Conservation (phyloP, 2,797 vertebrate species). For the Brotula barbata region DNA sequence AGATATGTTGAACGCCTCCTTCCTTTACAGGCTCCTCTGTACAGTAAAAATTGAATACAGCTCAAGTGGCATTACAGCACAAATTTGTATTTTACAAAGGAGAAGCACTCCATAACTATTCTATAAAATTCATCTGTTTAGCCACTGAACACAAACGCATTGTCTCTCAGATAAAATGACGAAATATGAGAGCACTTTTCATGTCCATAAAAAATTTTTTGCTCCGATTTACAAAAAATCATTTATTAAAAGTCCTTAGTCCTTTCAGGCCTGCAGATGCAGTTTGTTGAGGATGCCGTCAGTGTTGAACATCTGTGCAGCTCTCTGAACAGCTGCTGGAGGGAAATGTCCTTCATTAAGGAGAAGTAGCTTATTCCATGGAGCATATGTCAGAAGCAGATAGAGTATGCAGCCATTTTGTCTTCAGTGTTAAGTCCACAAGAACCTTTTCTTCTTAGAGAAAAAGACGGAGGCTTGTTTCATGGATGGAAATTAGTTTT, state of each 20-base stretch:
- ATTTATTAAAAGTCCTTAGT: slow-evolving; percentile 62
- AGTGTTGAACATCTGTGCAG: slow-evolving; percentile 20
- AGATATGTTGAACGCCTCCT: slow-evolving; percentile 54
- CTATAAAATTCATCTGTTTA: slow-evolving; percentile 78
- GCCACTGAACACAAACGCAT: slow-evolving; percentile 55
- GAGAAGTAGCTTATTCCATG: slow-evolving; percentile 61
- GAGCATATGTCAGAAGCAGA: slow-evolving; percentile 27
- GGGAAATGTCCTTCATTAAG: slow-evolving; percentile 45
- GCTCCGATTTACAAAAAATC: slow-evolving; percentile 57
- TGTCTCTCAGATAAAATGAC: slow-evolving; percentile 51
- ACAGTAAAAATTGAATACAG: slow-evolving; percentile 71
- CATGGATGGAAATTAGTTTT: slow-evolving; percentile 2
- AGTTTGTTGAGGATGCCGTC: slow-evolving; percentile 40
- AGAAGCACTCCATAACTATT: slow-evolving; percentile 65
- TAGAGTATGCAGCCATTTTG: slow-evolving; percentile 1
- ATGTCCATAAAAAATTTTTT: slow-evolving; percentile 63
- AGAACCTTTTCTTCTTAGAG: slow-evolving; percentile 9
- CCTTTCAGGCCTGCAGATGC: slow-evolving; percentile 33
- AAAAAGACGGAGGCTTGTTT: slow-evolving; percentile 1
- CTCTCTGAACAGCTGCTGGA: slow-evolving; percentile 10
- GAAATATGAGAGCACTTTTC: slow-evolving; percentile 50
- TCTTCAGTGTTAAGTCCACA: slow-evolving; percentile 24
- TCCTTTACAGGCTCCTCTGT: slow-evolving; percentile 73
- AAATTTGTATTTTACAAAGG: slow-evolving; percentile 64
- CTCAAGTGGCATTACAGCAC: slow-evolving; percentile 63